Conservation (phyloP, 1,140 invertebrate genomes). For the Drosophila rufa region DNA sequence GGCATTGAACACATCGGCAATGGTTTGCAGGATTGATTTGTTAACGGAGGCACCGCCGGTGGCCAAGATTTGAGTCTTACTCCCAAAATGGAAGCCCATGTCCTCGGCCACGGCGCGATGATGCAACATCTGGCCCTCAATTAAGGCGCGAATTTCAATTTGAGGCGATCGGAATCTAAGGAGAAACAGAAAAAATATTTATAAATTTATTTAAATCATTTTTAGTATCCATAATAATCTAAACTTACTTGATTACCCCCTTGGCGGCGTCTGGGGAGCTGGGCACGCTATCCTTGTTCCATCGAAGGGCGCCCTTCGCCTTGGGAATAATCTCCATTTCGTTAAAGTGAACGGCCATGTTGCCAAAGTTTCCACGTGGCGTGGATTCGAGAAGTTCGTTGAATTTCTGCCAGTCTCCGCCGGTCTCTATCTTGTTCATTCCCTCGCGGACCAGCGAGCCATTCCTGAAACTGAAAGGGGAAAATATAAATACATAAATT, state of each 20-base stretch:
- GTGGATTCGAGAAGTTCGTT: slow-evolving; percentile 93
- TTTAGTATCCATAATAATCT: neutral
- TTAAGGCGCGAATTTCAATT: slow-evolving; percentile 94
- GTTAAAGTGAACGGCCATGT: slow-evolving; percentile 95
- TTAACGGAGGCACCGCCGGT: slow-evolving; percentile 97
- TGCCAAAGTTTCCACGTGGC: slow-evolving; percentile 96
- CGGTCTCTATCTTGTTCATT: slow-evolving; percentile 91
- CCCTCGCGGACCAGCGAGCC: slow-evolving; percentile 95
- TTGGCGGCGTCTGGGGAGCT: slow-evolving; percentile 61
- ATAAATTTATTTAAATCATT: neutral
- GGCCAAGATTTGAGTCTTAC: slow-evolving; percentile 88
- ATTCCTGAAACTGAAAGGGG: slow-evolving; percentile 93
- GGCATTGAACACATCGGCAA: slow-evolving; percentile 96
- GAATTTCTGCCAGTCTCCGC: slow-evolving; percentile 94
- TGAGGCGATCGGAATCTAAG: slow-evolving; percentile 86
- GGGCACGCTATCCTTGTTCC: slow-evolving; percentile 58
- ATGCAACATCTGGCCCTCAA: slow-evolving; percentile 96
- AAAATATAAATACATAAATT: neutral
- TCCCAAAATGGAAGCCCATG: slow-evolving; percentile 89
- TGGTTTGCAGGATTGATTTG: slow-evolving; percentile 92
- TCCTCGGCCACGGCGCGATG: slow-evolving; percentile 93
- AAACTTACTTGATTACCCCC: slow-evolving; percentile 70
- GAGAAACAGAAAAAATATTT: neutral
- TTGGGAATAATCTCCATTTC: slow-evolving; percentile 93
- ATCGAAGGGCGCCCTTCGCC: slow-evolving; percentile 71